phyloP scores from a whole-genome alignment of 2,888 invertebrate genomes.

The Adela reaumurella region DNA sequence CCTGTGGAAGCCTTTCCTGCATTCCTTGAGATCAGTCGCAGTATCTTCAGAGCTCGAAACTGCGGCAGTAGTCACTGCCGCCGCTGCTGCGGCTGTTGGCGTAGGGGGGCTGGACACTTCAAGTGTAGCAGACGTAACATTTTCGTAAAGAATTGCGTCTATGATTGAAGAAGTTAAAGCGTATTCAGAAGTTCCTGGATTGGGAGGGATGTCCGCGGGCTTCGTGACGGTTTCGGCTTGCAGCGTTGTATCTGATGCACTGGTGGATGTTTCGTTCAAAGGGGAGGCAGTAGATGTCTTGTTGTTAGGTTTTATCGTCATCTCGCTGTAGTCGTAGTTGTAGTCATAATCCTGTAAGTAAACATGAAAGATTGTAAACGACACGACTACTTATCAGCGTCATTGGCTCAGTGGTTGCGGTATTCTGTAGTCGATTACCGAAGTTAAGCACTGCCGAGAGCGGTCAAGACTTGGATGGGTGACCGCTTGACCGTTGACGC shows the following conservation, averaged over 20 bases:
- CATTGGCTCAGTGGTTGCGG: no score
- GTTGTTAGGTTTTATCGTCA: conserved; percentile 63
- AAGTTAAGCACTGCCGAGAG: no score
- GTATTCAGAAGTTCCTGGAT: no score
- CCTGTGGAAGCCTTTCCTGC: conserved; percentile 35
- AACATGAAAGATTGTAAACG: no score
- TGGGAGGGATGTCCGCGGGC: not conserved
- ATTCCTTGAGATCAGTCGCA: conserved; percentile 16
- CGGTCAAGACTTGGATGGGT: no score
- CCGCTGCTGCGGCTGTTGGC: not conserved
- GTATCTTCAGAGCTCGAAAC: no score
- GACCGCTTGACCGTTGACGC: no score
- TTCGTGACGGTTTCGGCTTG: conserved; percentile 15
- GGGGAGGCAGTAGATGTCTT: conserved; percentile 29
- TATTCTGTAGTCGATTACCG: no score
- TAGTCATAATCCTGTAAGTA: conserved; percentile 67
- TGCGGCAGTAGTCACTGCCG: not conserved
- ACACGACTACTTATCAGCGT: no score
- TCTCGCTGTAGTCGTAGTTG: conserved; percentile 68
- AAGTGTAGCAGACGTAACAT: no score
- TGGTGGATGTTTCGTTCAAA: conserved; percentile 23
- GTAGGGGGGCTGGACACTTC: not conserved
- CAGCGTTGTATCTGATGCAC: conserved; percentile 12
- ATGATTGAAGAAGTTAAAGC: no score
- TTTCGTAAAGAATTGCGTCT: no score